These are phyloP conservation scores for Flabesymbios commensalis DNA, from an alignment of 2,888 invertebrate species.

Conservation along the genomic window DNA sequence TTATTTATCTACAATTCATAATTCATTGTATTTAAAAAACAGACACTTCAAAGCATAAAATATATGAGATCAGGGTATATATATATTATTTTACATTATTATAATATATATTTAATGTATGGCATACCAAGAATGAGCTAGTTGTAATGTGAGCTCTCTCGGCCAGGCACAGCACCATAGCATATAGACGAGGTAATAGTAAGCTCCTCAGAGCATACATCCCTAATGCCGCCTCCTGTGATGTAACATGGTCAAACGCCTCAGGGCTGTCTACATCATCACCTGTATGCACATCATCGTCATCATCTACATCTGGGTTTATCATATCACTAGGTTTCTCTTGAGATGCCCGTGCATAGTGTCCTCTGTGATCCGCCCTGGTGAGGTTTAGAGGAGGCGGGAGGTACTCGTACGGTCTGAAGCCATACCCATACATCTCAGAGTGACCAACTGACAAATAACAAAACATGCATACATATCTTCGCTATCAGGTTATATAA, in stretches of 20 bases:
- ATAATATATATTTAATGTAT: not conserved
- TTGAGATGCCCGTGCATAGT: too few species aligned
- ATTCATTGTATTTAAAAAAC: too few species aligned
- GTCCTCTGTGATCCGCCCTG: too few species aligned
- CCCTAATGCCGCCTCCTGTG: slow-evolving; percentile 40
- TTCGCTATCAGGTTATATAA: too few species aligned
- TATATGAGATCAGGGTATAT: too few species aligned
- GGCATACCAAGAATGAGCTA: slow-evolving; percentile 43
- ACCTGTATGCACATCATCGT: too few species aligned
- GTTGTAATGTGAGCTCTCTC: slow-evolving; percentile 20
- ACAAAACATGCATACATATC: not conserved
- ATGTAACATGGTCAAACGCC: slow-evolving; percentile 2
- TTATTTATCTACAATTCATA: too few species aligned
- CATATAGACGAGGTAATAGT: slow-evolving; percentile 41
- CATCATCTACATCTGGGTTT: too few species aligned
- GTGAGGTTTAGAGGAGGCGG: slow-evolving; percentile 32
- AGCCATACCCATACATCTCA: slow-evolving; percentile 49
- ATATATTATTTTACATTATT: too few species aligned
- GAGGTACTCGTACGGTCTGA: slow-evolving; percentile 50
- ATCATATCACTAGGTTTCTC: too few species aligned
- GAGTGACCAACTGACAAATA: slow-evolving; percentile 45
- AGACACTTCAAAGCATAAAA: too few species aligned
- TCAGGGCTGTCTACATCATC: slow-evolving; percentile 1
- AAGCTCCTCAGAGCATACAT: slow-evolving; percentile 49
- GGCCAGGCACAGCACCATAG: slow-evolving; percentile 30